These are phyloP conservation scores for Latrodectus elegans DNA, from an alignment of 2,888 invertebrate species.

Conservation along the genomic window DNA sequence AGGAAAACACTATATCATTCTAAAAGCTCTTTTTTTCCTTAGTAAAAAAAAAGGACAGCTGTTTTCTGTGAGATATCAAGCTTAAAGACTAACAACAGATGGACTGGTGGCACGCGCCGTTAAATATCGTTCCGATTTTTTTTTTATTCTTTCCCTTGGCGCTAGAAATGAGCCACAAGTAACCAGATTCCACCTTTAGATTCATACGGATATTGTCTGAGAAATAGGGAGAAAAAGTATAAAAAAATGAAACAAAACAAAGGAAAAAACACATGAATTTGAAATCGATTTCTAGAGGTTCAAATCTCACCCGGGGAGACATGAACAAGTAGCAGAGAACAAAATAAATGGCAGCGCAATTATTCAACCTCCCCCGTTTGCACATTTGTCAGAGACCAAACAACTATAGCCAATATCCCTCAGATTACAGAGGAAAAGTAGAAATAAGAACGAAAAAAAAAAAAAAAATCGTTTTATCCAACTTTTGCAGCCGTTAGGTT, in stretches of 20 bases:
- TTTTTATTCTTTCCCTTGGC: no score
- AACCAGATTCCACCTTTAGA: no score
- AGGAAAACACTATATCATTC: no score
- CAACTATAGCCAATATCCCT: conserved; percentile 37
- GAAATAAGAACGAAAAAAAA: not conserved
- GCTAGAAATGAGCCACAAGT: no score
- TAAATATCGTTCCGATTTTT: no score
- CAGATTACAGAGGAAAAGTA: conserved; percentile 4
- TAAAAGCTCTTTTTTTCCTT: no score
- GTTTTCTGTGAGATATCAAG: no score
- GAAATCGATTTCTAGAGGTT: conserved; percentile 14
- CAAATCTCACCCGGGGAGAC: conserved; percentile 22
- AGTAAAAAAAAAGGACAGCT: no score
- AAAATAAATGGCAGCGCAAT: conserved; percentile 50
- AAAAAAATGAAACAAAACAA: not conserved
- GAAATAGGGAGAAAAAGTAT: not conserved
- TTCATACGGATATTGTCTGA: no score
- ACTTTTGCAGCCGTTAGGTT: conserved; percentile 30
- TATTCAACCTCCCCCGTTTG: conserved; percentile 41
- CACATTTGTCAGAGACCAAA: conserved; percentile 43
- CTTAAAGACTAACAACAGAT: no score
- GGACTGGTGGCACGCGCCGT: no score
- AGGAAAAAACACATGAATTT: conserved; percentile 7
- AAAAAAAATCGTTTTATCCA: conserved; percentile 31
- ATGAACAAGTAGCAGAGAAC: conserved; percentile 49